Evolutionary conservation across 2,797 vertebrate species (phyloP).

Genomic region (Betta splendens): DNA sequence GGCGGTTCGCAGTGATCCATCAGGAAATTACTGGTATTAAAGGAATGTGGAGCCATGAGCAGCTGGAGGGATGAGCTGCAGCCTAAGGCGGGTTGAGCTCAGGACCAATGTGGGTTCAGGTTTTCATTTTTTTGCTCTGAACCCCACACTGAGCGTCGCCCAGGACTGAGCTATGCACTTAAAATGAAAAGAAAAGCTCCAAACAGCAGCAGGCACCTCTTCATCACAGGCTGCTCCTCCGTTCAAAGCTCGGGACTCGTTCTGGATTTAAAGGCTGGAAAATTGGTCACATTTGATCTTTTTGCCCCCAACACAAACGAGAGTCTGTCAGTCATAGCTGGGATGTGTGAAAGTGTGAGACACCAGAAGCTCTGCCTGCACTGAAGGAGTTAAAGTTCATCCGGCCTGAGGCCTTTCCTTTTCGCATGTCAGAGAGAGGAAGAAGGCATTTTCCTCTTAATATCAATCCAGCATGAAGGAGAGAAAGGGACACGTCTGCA

Average conservation of each 20-base stretch:
- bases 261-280: no score
- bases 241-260: neutral
- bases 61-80: conserved; percentile 26
- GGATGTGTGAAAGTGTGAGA: neutral
- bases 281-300: rapidly evolving
- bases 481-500: conserved; percentile 5
- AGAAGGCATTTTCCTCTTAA: conserved; percentile 29
- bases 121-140: conserved; percentile 18
- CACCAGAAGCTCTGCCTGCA: neutral
- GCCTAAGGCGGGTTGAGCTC: neutral
- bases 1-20: no score
- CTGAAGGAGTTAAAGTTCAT: conserved; percentile 28
- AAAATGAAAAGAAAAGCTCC: neutral
- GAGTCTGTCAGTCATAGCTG: neutral
- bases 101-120: conserved; percentile 17
- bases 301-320: neutral
- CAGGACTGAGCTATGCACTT: neutral
- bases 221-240: neutral
- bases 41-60: conserved; percentile 29
- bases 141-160: neutral
- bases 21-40: conserved; percentile 58
- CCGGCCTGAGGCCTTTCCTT: conserved; percentile 51
- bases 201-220: neutral
- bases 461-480: conserved; percentile 19
- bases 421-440: conserved; percentile 39